A percentile compares a stretch with the other conserved stretches of the same genome.
Evolutionary conservation across 1,140 invertebrate species (phyloP).

Genomic region (Reticulitermes speratus): DNA sequence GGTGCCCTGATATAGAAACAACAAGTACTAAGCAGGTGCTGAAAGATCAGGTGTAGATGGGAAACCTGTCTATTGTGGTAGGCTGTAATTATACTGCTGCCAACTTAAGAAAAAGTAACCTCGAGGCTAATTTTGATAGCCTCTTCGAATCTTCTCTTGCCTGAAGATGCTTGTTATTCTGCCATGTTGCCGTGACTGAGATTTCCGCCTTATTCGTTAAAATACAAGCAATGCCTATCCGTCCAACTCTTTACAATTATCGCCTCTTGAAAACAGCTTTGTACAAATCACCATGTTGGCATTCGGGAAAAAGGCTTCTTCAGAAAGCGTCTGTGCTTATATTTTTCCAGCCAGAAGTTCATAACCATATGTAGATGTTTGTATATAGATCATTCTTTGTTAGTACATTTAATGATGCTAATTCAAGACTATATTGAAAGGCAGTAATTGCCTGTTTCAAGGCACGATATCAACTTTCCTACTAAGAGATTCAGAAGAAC

Average conservation of each 20-base stretch:
- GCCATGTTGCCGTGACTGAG: not conserved
- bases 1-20: not conserved
- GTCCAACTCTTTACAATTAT: not conserved
- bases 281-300: too few relatives aligned
- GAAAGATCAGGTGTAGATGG: conserved; percentile 4
- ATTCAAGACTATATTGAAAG: too few relatives aligned
- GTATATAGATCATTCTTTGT: too few relatives aligned
- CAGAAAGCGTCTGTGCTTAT: too few relatives aligned
- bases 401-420: too few relatives aligned
- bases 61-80: conserved; percentile 6
- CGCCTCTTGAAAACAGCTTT: not conserved
- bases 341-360: too few relatives aligned
- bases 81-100: conserved; percentile 13
- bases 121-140: not conserved
- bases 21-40: not conserved
- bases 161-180: not conserved
- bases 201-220: not conserved
- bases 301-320: too few relatives aligned
- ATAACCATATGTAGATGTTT: too few relatives aligned
- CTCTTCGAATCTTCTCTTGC: not conserved
- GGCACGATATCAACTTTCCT: too few relatives aligned
- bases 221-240: not conserved
- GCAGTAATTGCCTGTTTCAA: too few relatives aligned
- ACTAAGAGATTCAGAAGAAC: too few relatives aligned
- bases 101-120: not conserved